These are phyloP conservation scores for Petrocephalus sullivani DNA, from an alignment of 2,797 vertebrate species.

Conservation along the genomic window DNA sequence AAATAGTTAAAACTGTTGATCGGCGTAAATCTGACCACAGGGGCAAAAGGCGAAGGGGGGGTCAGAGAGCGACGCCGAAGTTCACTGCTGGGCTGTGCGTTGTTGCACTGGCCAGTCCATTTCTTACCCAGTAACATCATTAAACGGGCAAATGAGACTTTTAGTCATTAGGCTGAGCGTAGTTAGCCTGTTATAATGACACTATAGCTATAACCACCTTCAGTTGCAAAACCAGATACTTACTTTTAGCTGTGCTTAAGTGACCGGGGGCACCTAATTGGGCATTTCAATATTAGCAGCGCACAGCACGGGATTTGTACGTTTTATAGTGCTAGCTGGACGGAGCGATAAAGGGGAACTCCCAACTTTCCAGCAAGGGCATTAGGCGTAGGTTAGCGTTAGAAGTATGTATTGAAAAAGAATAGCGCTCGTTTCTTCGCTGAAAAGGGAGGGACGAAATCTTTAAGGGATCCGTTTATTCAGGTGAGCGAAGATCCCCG, in stretches of 20 bases:
- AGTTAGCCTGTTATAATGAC: not conserved
- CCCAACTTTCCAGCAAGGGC: not conserved
- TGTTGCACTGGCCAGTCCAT: slow-evolving; percentile 5
- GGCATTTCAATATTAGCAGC: not conserved
- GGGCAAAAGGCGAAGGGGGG: not conserved
- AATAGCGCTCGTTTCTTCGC: not conserved
- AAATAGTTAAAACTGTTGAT: not conserved
- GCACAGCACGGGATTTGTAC: not conserved
- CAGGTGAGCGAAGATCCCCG: slow-evolving; percentile 25
- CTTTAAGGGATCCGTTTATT: slow-evolving; percentile 30
- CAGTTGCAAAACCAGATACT: not conserved
- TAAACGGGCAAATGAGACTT: not conserved
- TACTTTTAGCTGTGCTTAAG: not conserved
- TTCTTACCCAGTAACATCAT: slow-evolving; percentile 12
- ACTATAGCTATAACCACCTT: not conserved
- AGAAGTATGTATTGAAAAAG: not conserved
- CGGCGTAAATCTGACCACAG: not conserved
- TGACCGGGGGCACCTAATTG: not conserved
- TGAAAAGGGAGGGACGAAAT: slow-evolving; percentile 25
- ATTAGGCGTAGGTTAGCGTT: not conserved
- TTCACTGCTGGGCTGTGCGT: not conserved
- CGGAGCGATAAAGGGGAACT: slow-evolving; percentile 16
- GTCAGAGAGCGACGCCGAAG: not conserved
- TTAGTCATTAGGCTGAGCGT: not conserved
- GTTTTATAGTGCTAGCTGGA: not conserved